These are phyloP conservation scores for Protophormia terraenovae DNA, from an alignment of 2,888 invertebrate species.

Conservation along the genomic window DNA sequence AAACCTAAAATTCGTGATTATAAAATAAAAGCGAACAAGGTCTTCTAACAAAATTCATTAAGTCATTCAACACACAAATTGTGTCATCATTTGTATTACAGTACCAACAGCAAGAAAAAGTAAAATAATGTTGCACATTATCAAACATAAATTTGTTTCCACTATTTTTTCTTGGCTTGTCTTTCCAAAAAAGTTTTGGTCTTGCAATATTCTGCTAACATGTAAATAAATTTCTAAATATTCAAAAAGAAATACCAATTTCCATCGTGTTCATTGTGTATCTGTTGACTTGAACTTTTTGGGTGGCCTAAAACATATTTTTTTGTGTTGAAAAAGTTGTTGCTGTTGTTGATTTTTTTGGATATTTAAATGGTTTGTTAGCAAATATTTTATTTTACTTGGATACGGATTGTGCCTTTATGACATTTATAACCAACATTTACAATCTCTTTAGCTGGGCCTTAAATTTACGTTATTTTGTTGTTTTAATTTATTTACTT, in stretches of 20 bases:
- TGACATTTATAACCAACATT: constrained; percentile 60
- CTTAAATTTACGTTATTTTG: neutral
- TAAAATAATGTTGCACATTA: constrained; percentile 27
- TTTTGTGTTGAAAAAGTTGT: neutral
- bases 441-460: constrained; percentile 13
- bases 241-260: neutral
- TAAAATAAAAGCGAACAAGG: constrained; percentile 2
- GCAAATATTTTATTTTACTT: constrained; percentile 25
- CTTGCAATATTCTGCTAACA: constrained; percentile 24
- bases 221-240: constrained; percentile 39
- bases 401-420: constrained; percentile 58
- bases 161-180: constrained; percentile 20
- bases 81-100: neutral
- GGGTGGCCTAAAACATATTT: constrained; percentile 44
- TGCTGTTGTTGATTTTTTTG: neutral
- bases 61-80: neutral
- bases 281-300: constrained; percentile 4
- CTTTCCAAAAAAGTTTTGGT: neutral
- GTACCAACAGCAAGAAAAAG: neutral
- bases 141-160: neutral
- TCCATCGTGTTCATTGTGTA: neutral
- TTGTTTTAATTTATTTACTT: constrained; percentile 5
- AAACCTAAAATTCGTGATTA: neutral
- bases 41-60: constrained; percentile 12
- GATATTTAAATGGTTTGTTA: constrained; percentile 38